Base-by-base conservation (phyloP, 1,140 invertebrate species). In the Chrysoperla carnea region DNA sequence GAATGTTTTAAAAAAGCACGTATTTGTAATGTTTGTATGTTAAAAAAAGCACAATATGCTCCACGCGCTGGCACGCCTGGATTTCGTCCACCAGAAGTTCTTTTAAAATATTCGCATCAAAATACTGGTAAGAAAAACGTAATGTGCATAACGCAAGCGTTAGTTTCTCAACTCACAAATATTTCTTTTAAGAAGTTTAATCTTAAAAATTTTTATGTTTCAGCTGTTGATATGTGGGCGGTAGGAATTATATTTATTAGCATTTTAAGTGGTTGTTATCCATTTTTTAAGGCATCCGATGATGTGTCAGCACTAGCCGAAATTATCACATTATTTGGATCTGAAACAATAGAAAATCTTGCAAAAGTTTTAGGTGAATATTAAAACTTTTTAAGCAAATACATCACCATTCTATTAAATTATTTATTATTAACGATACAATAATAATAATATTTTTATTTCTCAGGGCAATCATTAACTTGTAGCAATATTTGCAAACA, bases 221-320 rank as follows among this genome's bases (percentile, higher is more conserved):
- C 64, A 69, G 84, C 81, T 48, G 79, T 94, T 46, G 89, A 94
- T 64, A 71, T 90, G 42, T 93, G 89, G 89, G 84, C 88, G 29
- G 75, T 75, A 35, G 89, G 89, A 31, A 78, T 92, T 5, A 88
- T 92, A 44, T 73, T 92, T 51, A 58, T 89, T 3, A 81, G 77
- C 40, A 75, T 88, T 44, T 62, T 91, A 6, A 81, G 78, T 51
- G 75, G 76, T 12, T 74, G 82, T 3, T 86, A 85, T 65, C 84
- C 84, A 27, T 85, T 92, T 57, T 88, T 92, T 55, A 73, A 78
- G 45, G 80, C 81, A 6, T 70, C 76, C 33, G 84, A 89, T 60
- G 85, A 89, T 55, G 63, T 81, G 39, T 75, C 78, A 17, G 82
- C 84, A 28, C 61, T 92, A 28, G 80, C 83, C 39, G 87, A 92